Evolutionary conservation across 1,140 invertebrate species (phyloP), one percentile per base, ranked within the genome.

Genomic region (Gryllus bimaculatus): DNA sequence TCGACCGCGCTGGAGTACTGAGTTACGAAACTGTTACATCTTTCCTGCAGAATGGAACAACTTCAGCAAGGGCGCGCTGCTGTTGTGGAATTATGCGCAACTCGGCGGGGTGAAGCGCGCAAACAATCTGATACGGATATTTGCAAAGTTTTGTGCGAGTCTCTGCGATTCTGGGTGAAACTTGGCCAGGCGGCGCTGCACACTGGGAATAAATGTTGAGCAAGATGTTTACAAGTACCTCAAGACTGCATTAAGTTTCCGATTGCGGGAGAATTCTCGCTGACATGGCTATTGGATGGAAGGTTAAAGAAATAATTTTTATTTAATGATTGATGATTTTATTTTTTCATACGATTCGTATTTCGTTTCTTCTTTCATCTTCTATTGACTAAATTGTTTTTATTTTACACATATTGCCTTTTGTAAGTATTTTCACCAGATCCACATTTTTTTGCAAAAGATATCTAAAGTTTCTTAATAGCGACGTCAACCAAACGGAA

Each of bases 81-180:
- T 66, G 54, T 66, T 66, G 10, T 66, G 54, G 54, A 66, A 18
- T 66, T 66, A 66, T 66, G 54, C 54, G 18, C 10, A 66, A 66
- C 54, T 66, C 54, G 0, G 18, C 2, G 2, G 18, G 10, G 26
- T 39, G 26, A 7, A 66, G 54, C 10, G 10, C 18, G 18, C 54
- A 66, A 66, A 66, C 54, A 66, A 66, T 66, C 54, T 66, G 54
- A 66, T 66, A 66, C 54, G 54, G 54, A 66, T 66, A 66, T 66
- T 66, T 66, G 54, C 54, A 18, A 66, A 66, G 54, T 66, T 66
- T 66, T 66, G 54, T 66, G 54, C 54, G 54, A 66, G 54, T 66
- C 54, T 66, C 54, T 66, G 54, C 54, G 18, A 66, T 66, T 66
- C 54, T 13, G 54, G 10, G 54, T 13, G 18, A 66, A 10, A 13